Base-by-base conservation (phyloP, 2,113 vertebrate species). In the Nettapus auritus region DNA sequence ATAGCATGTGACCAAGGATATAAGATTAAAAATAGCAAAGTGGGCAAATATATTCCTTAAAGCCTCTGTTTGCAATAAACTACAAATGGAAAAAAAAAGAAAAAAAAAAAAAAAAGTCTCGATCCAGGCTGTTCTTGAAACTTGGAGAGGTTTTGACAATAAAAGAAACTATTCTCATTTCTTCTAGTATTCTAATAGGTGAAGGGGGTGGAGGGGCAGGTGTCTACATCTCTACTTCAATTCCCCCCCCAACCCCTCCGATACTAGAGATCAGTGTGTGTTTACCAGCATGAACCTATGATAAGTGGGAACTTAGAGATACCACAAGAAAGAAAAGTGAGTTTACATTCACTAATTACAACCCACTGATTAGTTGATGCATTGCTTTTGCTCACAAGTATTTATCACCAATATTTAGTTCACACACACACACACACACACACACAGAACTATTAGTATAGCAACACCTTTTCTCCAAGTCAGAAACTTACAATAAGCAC, bases 61-160 rank as follows among this genome's bases (percentile, higher is more conserved):
- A 90, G 77, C n/a, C 86, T 95, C 88, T 94, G 89, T 81, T 77
- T 75, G 92, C 69, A 93, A 90, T 85, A 86, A 94, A 90, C 46
- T 62, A 86, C 40, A 91, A 95, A 73, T 79, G 50, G 34, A 34
- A 34, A 23, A 12, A 77, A 55, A 22, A 52, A 44, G 34, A 74
- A 89, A 59, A 36, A 22, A 8, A 77, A 55, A 40, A 36, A 46
- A 48, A 74, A 89, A 13, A 14, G 79, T 94, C 75, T 73, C 4
- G 3, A 86, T 77, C 59, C 63, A 77, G 31, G 5, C 31, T 60
- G 38, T 78, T 88, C 80, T 67, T 42, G 82, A 92, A 95, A 68
- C 26, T 70, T 29, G 73, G 55, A 60, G 74, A 95, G 69, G 28
- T 82, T 96, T 44, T 86, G 69, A 62, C 69, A 90, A 71, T 76